phyloP scores from a whole-genome alignment of 2,888 invertebrate genomes.

The Crocallis elinguaria region DNA sequence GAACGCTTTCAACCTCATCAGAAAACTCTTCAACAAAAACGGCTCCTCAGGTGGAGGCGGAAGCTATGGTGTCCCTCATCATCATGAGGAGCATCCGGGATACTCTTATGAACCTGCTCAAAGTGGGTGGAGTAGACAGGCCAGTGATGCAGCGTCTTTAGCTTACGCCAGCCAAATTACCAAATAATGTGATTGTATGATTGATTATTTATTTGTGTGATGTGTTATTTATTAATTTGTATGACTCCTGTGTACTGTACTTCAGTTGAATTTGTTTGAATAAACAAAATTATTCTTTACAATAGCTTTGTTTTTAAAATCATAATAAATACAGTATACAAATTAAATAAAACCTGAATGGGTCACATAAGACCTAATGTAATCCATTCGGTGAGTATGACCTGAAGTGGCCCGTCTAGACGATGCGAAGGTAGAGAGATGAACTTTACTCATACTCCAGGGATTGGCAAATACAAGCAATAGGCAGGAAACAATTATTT shows the following conservation, averaged over 20 bases:
- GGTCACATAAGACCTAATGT: too few relatives aligned
- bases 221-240: conserved; percentile 45
- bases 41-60: conserved; percentile 56
- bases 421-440: too few relatives aligned
- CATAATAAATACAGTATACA: too few relatives aligned
- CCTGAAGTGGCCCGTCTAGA: too few relatives aligned
- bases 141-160: conserved; percentile 87
- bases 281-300: conserved; percentile 49
- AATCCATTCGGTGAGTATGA: too few relatives aligned
- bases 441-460: too few relatives aligned
- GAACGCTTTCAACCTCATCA: conserved; percentile 86
- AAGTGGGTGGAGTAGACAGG: conserved; percentile 87
- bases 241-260: conserved; percentile 65
- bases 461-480: too few relatives aligned
- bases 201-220: conserved; percentile 57
- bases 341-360: too few relatives aligned
- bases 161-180: conserved; percentile 85
- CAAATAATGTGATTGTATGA: conserved; percentile 49
- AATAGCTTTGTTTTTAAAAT: conserved; percentile 11
- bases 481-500: too few relatives aligned
- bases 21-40: conserved; percentile 88
- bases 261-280: conserved; percentile 66
- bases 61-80: conserved; percentile 87
- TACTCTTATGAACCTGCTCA: conserved; percentile 80
- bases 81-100: conserved; percentile 84